These are phyloP conservation scores for Sinocyclocheilus grahami DNA, from an alignment of 2,113 vertebrate genomes.

Conservation along the genomic window DNA sequence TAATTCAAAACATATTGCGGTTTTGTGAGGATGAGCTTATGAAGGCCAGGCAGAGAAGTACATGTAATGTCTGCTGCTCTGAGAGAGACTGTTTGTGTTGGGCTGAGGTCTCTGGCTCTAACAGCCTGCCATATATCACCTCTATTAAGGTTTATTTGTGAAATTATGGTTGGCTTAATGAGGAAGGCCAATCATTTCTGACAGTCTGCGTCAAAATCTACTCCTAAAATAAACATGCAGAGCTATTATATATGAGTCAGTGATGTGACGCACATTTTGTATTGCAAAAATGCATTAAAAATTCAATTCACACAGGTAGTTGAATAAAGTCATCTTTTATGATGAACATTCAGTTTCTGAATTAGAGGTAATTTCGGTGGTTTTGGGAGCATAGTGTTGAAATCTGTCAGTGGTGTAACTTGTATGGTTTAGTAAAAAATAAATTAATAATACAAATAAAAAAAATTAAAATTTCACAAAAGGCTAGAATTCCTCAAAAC, in stretches of 20 bases:
- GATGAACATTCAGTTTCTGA: slow-evolving; percentile 3
- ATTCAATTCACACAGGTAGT: background rate
- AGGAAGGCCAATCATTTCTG: slow-evolving; percentile 39
- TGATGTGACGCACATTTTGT: background rate
- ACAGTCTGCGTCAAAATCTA: slow-evolving; percentile 20
- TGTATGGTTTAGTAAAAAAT: no score
- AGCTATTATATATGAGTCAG: background rate
- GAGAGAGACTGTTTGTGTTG: slow-evolving; percentile 51
- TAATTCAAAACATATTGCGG: background rate
- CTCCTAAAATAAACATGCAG: background rate
- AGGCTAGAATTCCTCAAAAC: background rate
- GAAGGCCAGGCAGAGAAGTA: background rate
- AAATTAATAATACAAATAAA: no score
- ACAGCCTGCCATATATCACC: slow-evolving; percentile 16
- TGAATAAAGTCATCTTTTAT: background rate
- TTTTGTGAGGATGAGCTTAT: background rate
- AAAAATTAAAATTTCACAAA: background rate
- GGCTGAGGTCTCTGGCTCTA: slow-evolving; percentile 34
- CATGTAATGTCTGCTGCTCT: slow-evolving; percentile 34
- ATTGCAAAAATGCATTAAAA: background rate
- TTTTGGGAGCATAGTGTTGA: background rate
- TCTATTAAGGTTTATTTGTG: slow-evolving; percentile 35
- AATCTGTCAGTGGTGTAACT: background rate
- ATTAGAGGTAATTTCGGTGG: background rate
- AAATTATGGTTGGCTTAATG: slow-evolving; percentile 29